Conservation (phyloP, 2,888 invertebrate genomes). For the Nephrocerus scutellatus region DNA sequence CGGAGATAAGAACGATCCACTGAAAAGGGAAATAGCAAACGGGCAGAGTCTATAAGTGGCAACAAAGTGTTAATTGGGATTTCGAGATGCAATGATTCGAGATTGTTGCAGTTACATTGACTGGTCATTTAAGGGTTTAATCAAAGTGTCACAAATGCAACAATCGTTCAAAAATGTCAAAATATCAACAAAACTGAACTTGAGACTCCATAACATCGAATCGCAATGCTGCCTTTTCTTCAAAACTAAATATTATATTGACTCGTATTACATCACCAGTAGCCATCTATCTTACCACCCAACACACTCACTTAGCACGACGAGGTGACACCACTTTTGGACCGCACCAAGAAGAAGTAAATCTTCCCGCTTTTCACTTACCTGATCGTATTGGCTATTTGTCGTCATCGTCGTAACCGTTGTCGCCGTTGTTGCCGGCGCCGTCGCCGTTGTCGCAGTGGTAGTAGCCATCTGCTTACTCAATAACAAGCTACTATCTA, state of each 20-base stretch:
- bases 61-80: slow-evolving; percentile 6
- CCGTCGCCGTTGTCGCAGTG: too few species aligned
- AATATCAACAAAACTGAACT: slow-evolving; percentile 30
- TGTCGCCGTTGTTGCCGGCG: too few species aligned
- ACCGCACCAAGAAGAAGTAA: too few species aligned
- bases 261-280: slow-evolving; percentile 14
- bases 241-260: too few species aligned
- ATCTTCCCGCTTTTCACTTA: too few species aligned
- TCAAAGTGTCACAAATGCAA: slow-evolving; percentile 10
- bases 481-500: slow-evolving; percentile 37
- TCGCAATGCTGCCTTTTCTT: too few species aligned
- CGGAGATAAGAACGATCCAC: slow-evolving; percentile 2
- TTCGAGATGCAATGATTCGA: too few species aligned
- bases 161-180: slow-evolving; percentile 25
- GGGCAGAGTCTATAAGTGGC: slow-evolving; percentile 2
- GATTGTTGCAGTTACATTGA: slow-evolving; percentile 1
- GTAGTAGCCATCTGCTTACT: slow-evolving; percentile 2
- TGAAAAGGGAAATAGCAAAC: slow-evolving; percentile 10
- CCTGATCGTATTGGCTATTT: slow-evolving; percentile 1
- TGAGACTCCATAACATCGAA: too few species aligned
- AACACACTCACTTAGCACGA: too few species aligned
- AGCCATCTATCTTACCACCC: too few species aligned
- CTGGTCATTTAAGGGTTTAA: not conserved
- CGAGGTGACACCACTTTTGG: too few species aligned
- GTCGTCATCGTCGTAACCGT: slow-evolving; percentile 1